These are phyloP conservation scores for Planiliza haematocheilus DNA, from an alignment of 2,113 vertebrate genomes.

Conservation along the genomic window DNA sequence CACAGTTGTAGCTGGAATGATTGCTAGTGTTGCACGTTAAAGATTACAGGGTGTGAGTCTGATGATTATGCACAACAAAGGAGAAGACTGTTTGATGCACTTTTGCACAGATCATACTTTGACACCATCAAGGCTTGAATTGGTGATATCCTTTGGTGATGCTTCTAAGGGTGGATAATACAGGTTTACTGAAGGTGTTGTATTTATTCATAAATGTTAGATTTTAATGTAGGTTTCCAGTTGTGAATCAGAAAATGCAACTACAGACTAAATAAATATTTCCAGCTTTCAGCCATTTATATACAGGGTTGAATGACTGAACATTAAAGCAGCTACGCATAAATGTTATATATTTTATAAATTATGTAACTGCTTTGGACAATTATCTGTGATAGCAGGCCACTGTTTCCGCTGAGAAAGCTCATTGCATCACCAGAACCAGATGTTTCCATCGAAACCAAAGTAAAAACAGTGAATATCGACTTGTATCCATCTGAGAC, in stretches of 20 bases:
- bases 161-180: background rate
- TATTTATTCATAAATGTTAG: constrained; percentile 11
- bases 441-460: too few species aligned
- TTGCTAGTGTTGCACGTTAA: background rate
- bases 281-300: too few species aligned
- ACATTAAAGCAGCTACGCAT: too few species aligned
- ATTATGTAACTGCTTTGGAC: too few species aligned
- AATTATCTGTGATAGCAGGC: too few species aligned
- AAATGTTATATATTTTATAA: too few species aligned
- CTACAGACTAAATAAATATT: background rate
- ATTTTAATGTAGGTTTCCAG: constrained; percentile 4
- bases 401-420: too few species aligned
- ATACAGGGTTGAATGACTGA: too few species aligned
- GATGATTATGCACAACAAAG: constrained; percentile 5
- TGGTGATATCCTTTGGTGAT: background rate
- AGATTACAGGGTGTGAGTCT: background rate
- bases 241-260: constrained; percentile 18
- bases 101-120: background rate
- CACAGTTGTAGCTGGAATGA: constrained; percentile 5
- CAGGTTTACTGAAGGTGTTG: background rate
- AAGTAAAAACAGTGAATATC: too few species aligned
- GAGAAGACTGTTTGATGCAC: background rate
- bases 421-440: too few species aligned
- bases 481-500: too few species aligned
- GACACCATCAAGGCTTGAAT: background rate